Evolutionary conservation across 2,797 vertebrate genomes (phyloP).

Genomic region (Danio albolineatus): DNA sequence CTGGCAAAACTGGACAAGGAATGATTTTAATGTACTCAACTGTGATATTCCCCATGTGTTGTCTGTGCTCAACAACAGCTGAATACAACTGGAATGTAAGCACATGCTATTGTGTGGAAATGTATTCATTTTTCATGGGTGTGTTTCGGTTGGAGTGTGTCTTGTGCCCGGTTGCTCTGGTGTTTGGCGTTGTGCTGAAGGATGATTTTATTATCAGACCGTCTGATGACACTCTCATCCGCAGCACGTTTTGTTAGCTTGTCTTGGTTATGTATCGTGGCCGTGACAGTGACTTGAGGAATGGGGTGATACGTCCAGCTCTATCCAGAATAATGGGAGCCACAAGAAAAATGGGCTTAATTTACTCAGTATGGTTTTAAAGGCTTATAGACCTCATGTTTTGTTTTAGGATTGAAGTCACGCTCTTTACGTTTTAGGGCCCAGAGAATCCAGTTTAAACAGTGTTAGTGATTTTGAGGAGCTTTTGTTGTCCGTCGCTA

Average conservation of each 20-base stretch:
- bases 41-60: constrained; percentile 39
- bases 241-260: constrained; percentile 27
- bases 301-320: constrained; percentile 32
- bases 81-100: constrained; percentile 13
- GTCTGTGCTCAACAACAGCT: constrained; percentile 32
- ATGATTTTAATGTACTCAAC: constrained; percentile 41
- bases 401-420: not conserved
- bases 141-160: not conserved
- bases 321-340: constrained; percentile 30
- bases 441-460: not conserved
- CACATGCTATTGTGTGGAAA: constrained; percentile 9
- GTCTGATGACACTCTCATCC: constrained; percentile 30
- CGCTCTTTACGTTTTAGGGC: not conserved
- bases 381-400: constrained; percentile 17
- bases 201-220: constrained; percentile 43
- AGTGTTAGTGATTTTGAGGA: not conserved
- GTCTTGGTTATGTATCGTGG: constrained; percentile 38
- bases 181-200: not conserved
- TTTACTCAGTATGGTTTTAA: constrained; percentile 35
- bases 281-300: constrained; percentile 47
- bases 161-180: constrained; percentile 1
- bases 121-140: not conserved
- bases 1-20: constrained; percentile 33
- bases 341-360: constrained; percentile 35
- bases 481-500: not conserved